Percentiles rank a stretch among this genome's conserved stretches.
phyloP scores from a whole-genome alignment of 2,888 invertebrate genomes.

The Macaria notata region DNA sequence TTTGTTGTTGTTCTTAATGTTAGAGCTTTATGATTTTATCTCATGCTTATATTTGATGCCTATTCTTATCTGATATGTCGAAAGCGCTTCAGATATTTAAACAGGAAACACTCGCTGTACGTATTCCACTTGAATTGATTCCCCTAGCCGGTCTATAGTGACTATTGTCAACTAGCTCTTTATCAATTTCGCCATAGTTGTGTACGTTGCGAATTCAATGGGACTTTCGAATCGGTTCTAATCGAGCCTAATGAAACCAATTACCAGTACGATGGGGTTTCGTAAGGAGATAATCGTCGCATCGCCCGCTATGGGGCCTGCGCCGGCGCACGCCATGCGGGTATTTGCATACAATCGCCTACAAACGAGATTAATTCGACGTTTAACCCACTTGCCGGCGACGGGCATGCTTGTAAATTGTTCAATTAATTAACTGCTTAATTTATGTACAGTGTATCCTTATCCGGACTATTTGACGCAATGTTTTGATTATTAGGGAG shows the following conservation, averaged over 20 bases:
- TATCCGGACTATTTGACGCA: slow-evolving; percentile 1
- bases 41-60: too few species aligned
- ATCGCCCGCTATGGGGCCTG: slow-evolving; percentile 24
- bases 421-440: slow-evolving; percentile 21
- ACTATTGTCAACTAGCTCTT: slow-evolving; percentile 7
- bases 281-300: slow-evolving; percentile 29
- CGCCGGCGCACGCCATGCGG: slow-evolving; percentile 61
- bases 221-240: slow-evolving; percentile 11
- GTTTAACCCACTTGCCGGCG: slow-evolving; percentile 49
- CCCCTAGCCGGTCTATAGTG: background rate
- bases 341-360: slow-evolving; percentile 66
- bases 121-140: background rate
- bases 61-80: too few species aligned
- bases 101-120: too few species aligned
- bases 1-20: too few species aligned
- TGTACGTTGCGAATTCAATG: slow-evolving; percentile 28
- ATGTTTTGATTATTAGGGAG: slow-evolving; percentile 2
- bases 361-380: slow-evolving; percentile 49
- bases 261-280: slow-evolving; percentile 26
- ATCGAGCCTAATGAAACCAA: slow-evolving; percentile 22
- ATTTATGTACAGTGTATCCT: slow-evolving; percentile 6
- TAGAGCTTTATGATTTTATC: too few species aligned
- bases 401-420: slow-evolving; percentile 32
- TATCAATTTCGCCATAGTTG: slow-evolving; percentile 16
- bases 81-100: too few species aligned